Percentiles rank a stretch among this genome's conserved stretches.
These are phyloP conservation scores for Pogonus chalceus DNA, from an alignment of 1,140 invertebrate genomes.

Conservation along the genomic window DNA sequence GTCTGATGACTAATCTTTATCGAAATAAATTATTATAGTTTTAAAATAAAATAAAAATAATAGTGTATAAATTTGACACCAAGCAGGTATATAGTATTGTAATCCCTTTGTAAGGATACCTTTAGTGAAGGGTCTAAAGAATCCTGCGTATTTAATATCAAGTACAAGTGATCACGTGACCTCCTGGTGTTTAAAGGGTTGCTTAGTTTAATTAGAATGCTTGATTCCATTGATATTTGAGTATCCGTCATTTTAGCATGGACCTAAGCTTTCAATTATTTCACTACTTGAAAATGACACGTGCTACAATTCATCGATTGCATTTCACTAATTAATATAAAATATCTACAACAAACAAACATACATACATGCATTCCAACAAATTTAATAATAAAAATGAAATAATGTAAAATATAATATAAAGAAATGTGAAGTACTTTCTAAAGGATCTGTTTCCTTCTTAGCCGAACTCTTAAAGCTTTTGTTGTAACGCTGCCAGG, in stretches of 20 bases:
- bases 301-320: not conserved
- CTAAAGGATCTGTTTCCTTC: slow-evolving; percentile 2
- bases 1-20: not conserved
- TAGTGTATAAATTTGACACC: not conserved
- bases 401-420: not conserved
- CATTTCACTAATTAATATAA: slow-evolving; percentile 2
- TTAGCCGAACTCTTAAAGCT: too few relatives aligned
- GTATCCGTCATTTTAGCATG: not conserved
- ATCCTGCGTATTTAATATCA: not conserved
- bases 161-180: not conserved
- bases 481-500: not conserved
- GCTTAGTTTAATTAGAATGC: not conserved
- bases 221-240: not conserved
- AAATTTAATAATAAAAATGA: not conserved
- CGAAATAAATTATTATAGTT: not conserved
- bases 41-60: not conserved
- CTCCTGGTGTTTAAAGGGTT: not conserved
- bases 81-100: not conserved
- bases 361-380: not conserved
- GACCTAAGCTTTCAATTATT: not conserved
- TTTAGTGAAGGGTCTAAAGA: not conserved
- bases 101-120: not conserved
- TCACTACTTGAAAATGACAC: not conserved
- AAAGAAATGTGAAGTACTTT: not conserved
- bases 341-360: not conserved